phyloP scores from a whole-genome alignment of 2,797 vertebrate species.

The Enoplosus armatus region DNA sequence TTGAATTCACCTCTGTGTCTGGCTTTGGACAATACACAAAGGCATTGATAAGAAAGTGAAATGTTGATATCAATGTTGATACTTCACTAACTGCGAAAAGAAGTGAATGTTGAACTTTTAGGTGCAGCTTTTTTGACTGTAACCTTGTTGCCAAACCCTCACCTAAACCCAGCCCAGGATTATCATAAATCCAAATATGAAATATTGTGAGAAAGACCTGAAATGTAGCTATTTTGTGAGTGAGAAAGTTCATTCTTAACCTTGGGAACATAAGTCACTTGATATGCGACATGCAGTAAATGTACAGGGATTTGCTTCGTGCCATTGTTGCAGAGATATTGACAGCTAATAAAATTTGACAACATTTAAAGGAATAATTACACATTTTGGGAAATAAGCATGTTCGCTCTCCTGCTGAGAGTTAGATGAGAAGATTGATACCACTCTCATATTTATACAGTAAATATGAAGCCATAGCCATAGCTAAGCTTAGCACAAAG shows the following conservation, averaged over 20 bases:
- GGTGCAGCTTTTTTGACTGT: not conserved
- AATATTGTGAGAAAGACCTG: no score
- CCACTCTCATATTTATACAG: not conserved
- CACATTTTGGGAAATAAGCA: not conserved
- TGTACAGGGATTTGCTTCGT: not conserved
- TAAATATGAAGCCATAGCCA: not conserved
- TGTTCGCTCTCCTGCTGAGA: not conserved
- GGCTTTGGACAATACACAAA: constrained; percentile 15
- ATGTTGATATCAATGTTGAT: constrained; percentile 1
- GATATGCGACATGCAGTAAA: not conserved
- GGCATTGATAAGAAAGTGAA: not conserved
- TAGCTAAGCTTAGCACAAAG: not conserved
- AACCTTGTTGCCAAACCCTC: not conserved
- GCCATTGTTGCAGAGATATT: no score
- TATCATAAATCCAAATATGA: not conserved
- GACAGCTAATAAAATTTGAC: not conserved
- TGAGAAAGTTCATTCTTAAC: not conserved
- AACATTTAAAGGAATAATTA: not conserved
- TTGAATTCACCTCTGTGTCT: constrained; percentile 21
- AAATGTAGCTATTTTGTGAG: not conserved
- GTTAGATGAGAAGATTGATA: not conserved
- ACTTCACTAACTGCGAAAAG: not conserved
- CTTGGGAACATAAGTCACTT: not conserved
- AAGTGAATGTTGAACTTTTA: not conserved
- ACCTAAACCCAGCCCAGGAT: not conserved